These are phyloP conservation scores for Brevipalpus yothersi DNA, from an alignment of 1,140 invertebrate species.

Conservation along the genomic window DNA sequence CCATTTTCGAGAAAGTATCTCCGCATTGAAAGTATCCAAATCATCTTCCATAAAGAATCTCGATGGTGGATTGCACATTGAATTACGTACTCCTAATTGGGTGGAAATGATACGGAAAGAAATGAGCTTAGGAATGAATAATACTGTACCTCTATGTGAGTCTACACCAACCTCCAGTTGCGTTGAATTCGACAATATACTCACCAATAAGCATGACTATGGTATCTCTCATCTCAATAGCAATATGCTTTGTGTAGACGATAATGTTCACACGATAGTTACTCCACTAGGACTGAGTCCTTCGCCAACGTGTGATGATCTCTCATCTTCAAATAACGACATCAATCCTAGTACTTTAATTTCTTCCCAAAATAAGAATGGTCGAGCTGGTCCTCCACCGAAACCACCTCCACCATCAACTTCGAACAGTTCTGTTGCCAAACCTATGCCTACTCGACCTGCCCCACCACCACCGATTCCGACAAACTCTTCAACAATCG, in stretches of 20 bases:
- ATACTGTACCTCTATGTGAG: constrained; percentile 40
- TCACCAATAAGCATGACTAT: not conserved
- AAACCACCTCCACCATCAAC: not conserved
- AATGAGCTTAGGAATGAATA: constrained; percentile 51
- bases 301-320: not conserved
- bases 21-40: constrained; percentile 43
- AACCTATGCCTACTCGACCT: not conserved
- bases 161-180: not conserved
- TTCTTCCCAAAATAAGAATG: not conserved
- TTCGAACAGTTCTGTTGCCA: not conserved
- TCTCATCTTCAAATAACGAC: not conserved
- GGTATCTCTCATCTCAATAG: not conserved
- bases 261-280: not conserved
- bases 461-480: constrained; percentile 7
- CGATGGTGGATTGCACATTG: constrained; percentile 32
- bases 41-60: constrained; percentile 18
- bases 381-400: not conserved
- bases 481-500: not conserved
- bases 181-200: not conserved
- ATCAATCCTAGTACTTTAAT: not conserved
- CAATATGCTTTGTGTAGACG: not conserved
- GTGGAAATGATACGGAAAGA: constrained; percentile 47
- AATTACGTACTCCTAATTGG: constrained; percentile 65
- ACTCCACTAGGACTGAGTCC: constrained; percentile 10
- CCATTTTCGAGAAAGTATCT: constrained; percentile 60